Evolutionary conservation across 2,888 invertebrate genomes (phyloP).

Genomic region (Ceriagrion tenellum): DNA sequence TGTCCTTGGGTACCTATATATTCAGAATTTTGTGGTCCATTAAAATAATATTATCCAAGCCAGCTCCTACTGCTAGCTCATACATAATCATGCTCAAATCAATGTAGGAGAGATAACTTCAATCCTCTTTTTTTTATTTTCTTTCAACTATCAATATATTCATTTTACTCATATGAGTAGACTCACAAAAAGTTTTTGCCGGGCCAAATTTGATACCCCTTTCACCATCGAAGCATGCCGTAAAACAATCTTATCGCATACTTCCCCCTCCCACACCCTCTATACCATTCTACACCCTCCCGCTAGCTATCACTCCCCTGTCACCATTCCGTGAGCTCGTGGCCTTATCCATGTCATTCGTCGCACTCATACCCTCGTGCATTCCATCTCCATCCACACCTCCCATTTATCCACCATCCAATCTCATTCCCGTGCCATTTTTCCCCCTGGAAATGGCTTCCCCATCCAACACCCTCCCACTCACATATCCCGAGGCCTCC

Average conservation of each 20-base stretch:
- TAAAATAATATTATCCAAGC: too few relatives aligned
- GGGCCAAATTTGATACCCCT: too few relatives aligned
- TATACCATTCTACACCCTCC: neutral
- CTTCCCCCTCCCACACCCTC: neutral
- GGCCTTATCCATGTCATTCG: neutral
- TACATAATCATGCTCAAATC: too few relatives aligned
- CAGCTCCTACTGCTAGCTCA: too few relatives aligned
- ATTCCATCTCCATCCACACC: neutral
- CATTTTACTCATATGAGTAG: too few relatives aligned
- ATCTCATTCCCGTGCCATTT: neutral
- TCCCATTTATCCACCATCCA: neutral
- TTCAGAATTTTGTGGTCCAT: too few relatives aligned
- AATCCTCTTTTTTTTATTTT: too few relatives aligned
- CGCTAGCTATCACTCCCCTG: neutral
- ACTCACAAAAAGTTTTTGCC: too few relatives aligned
- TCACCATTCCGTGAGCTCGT: neutral
- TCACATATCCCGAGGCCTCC: neutral
- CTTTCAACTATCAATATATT: too few relatives aligned
- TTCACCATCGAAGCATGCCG: too few relatives aligned
- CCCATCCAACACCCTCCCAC: neutral
- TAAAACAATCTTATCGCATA: neutral
- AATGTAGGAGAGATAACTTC: too few relatives aligned
- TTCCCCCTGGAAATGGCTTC: neutral
- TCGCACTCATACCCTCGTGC: neutral
- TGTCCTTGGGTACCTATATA: too few relatives aligned